Base-by-base conservation (phyloP, 2,888 invertebrate genomes). In the Philereme vetulata region DNA sequence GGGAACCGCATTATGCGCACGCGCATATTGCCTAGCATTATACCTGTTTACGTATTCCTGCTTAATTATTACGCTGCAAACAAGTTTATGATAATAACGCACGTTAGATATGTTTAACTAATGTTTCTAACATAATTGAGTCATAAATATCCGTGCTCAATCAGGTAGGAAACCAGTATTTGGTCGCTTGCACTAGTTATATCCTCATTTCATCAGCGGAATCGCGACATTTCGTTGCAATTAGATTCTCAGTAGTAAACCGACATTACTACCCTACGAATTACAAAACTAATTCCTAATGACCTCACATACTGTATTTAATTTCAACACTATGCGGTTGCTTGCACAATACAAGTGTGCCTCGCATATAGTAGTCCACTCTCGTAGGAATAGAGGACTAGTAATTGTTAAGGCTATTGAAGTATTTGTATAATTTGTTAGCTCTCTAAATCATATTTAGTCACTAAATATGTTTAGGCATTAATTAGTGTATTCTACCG, bases 1-100 rank as follows among this genome's bases (percentile, higher is more conserved):
- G 66, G 60, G 68, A 68, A 68, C 52, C 34, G 21, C 57, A 65
- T 68, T 68, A 62, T 66, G 38, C 34, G 11, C 65, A 66, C 63
- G 68, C 63, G 46, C 5, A 6, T 4, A 43, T 48, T 40, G 32
- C 32, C 8, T 9, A 33, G 46, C 51, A 52, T 34, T 52, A 11
- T 21, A 21, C 38, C 35, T 51, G 50, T 51, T 51, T 48, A 51
- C 50, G 11, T 60, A 51, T 44, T 8, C 32, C 42, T 40, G 35
- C 4, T 34, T 54, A 21, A 45, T 54, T 50, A 36, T 5, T 56
- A 51, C 35, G 4, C 33, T 40, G 4, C 1, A 11, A 5, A 9
- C 4, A 11, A 4, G 32, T 4, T 42, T 5, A 11, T 6, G 21
- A 21, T 44, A 44, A 8, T 44, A 11, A n/a, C 44, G 7, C 4